Evolutionary conservation across 2,797 vertebrate genomes (phyloP), one percentile per base, ranked within the genome.

Genomic region (Oryzias dopingdopingensis): DNA sequence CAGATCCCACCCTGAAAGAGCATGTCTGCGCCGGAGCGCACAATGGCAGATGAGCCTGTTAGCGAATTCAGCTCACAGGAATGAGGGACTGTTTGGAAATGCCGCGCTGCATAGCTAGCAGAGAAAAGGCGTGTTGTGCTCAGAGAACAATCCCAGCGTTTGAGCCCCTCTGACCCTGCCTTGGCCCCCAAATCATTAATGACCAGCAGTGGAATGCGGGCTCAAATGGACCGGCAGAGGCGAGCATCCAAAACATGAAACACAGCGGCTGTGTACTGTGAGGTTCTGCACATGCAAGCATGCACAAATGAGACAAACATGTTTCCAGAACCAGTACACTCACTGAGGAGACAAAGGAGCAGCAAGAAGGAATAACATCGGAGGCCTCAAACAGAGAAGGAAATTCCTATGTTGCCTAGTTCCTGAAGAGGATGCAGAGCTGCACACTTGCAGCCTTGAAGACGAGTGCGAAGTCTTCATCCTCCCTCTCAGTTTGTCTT

Each of bases 91-190:
- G 77, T 75, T 74, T 76, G 68, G 74, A 81, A 68, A 73, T 24
- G 76, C 72, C 43, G 70, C 62, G 75, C 54, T 15, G 79, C 67
- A 82, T 90, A 88, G 92, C 91, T 84, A 86, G 89, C 88, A 93
- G 90, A 93, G 93, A 95, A 95, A 93, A 94, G 91, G 93, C 92
- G 92, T 93, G 93, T 94, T 95, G 86, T 95, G 90, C 85, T 71
- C 71, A 71, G 88, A 92, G 93, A 95, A 96, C 95, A 97, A 96
- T 96, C 92, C 93, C 70, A 73, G 80, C 84, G 70, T 94, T 94
- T 95, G 92, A 95, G 91, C 91, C 92, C 93, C 92, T 70, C 85
- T 95, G 95, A 96, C 94, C 94, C 92, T 87, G 92, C 77, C 83
- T 85, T 94, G 94, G 93, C 94, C 94, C 91, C 91, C 77, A 87